Conservation (phyloP, 2,113 vertebrate species). For the Halcyon malimbica region DNA sequence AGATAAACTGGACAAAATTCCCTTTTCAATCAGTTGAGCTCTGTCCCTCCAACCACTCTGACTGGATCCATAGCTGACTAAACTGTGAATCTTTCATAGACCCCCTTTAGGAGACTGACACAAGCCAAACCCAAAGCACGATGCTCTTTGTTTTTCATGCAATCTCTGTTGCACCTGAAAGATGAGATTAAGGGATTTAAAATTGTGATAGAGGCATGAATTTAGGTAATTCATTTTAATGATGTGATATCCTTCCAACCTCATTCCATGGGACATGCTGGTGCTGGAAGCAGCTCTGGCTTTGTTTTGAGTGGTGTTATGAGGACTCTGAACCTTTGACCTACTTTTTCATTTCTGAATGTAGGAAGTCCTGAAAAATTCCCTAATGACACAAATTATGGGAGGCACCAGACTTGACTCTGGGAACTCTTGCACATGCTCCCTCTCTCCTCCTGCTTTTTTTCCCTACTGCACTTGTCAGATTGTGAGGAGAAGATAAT, state of each 20-base stretch:
- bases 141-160: neutral
- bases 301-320: slow-evolving; percentile 3
- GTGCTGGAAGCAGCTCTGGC: neutral
- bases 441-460: neutral
- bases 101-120: neutral
- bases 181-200: neutral
- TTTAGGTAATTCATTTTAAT: neutral
- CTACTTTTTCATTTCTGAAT: slow-evolving; percentile 15
- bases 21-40: neutral
- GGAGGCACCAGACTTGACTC: neutral
- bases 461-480: slow-evolving; percentile 23
- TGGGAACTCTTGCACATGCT: rapidly evolving
- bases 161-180: neutral
- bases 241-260: neutral
- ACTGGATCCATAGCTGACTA: neutral
- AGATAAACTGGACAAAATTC: neutral
- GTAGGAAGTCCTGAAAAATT: slow-evolving; percentile 42
- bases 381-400: slow-evolving; percentile 45
- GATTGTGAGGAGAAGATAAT: slow-evolving; percentile 52
- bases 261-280: neutral
- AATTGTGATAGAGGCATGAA: neutral
- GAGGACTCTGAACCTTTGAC: slow-evolving; percentile 25
- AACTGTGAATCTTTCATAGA: neutral
- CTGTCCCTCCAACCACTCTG: neutral
- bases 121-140: neutral